These are phyloP conservation scores for Balearica regulorum DNA, from an alignment of 2,797 vertebrate genomes.

Conservation along the genomic window DNA sequence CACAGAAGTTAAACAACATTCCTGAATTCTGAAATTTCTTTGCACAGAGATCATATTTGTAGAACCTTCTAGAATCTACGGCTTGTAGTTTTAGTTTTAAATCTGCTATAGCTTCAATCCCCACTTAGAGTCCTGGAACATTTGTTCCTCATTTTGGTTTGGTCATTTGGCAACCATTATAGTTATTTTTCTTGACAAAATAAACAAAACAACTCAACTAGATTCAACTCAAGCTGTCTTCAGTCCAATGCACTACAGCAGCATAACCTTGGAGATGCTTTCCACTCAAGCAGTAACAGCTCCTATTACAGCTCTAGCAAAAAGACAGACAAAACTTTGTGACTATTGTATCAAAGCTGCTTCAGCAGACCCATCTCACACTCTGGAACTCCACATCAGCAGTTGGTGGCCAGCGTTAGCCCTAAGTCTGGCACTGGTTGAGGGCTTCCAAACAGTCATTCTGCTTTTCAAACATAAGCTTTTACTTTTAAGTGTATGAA, in stretches of 20 bases:
- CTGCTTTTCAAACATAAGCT: neutral
- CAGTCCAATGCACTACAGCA: neutral
- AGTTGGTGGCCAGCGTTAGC: neutral
- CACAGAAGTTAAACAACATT: neutral
- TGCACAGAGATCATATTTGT: neutral
- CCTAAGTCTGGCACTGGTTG: too few relatives aligned
- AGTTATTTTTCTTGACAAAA: neutral
- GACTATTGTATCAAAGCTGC: neutral
- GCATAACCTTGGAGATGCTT: neutral
- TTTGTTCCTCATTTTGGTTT: neutral
- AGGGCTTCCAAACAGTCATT: neutral
- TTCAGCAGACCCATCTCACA: neutral
- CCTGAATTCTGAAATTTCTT: neutral
- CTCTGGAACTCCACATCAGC: too few relatives aligned
- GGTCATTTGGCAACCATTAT: neutral
- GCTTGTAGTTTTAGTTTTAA: neutral
- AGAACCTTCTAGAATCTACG: neutral
- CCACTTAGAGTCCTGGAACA: neutral
- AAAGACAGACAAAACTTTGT: neutral
- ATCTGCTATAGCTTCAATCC: neutral
- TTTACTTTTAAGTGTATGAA: neutral
- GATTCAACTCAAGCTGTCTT: neutral
- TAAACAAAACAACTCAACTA: neutral
- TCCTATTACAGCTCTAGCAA: neutral
- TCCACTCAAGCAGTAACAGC: fast-evolving